Evolutionary conservation across 2,888 invertebrate species (phyloP).

Genomic region (Tetragonisca angustula): DNA sequence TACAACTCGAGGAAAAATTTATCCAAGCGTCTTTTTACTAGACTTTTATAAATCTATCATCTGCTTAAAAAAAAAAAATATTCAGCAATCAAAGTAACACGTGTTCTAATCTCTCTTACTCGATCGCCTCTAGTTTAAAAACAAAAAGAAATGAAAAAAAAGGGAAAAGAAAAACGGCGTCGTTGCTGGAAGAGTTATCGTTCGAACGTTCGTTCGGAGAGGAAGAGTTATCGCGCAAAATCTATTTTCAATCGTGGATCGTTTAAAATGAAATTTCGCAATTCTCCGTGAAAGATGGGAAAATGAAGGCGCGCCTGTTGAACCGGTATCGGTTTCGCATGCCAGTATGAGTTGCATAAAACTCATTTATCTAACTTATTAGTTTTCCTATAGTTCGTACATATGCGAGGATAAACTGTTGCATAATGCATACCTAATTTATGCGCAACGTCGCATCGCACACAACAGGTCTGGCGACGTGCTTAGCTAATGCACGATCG

Average conservation of each 20-base stretch:
- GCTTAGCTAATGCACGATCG: not conserved
- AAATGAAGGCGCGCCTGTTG: not conserved
- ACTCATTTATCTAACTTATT: not conserved
- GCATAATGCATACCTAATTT: conserved; percentile 18
- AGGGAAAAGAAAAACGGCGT: too few relatives aligned
- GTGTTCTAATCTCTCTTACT: not conserved
- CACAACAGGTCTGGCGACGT: not conserved
- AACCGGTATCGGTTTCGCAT: not conserved
- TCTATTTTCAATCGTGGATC: not conserved
- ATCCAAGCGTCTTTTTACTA: too few relatives aligned
- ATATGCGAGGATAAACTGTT: conserved; percentile 1
- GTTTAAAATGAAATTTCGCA: not conserved
- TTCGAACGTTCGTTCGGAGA: too few relatives aligned
- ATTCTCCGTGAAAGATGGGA: not conserved
- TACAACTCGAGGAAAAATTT: too few relatives aligned
- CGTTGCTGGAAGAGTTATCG: too few relatives aligned
- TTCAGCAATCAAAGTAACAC: too few relatives aligned
- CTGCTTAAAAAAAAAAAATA: too few relatives aligned
- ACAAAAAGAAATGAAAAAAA: too few relatives aligned
- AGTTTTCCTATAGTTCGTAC: conserved; percentile 12
- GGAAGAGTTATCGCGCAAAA: not conserved
- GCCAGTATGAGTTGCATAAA: not conserved
- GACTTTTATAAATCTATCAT: too few relatives aligned
- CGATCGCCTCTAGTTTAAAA: not conserved
- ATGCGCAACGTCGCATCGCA: not conserved